Evolutionary conservation across 2,888 invertebrate genomes (phyloP).

Genomic region (Helicoverpa assulta): DNA sequence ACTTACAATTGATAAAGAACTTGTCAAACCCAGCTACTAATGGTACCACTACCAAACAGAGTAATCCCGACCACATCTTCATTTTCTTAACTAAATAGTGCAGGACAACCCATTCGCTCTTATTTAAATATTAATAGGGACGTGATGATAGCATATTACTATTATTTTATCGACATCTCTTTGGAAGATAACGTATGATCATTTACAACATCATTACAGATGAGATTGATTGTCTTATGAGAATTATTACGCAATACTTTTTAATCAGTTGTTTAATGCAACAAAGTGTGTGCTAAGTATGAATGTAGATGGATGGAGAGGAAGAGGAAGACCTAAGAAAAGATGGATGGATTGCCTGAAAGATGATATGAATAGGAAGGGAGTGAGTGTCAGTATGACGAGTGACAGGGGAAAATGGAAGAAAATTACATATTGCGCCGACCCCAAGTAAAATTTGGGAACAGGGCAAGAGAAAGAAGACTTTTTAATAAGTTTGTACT

Average conservation of each 20-base stretch:
- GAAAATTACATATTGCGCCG: too few relatives aligned
- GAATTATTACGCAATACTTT: slow-evolving; percentile 24
- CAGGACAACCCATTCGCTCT: neutral
- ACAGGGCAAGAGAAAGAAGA: too few relatives aligned
- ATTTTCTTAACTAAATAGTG: slow-evolving; percentile 20
- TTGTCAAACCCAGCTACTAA: slow-evolving; percentile 60
- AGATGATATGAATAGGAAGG: too few relatives aligned
- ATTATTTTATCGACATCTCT: slow-evolving; percentile 45
- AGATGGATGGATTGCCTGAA: too few relatives aligned
- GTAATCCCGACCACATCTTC: slow-evolving; percentile 72
- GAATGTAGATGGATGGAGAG: too few relatives aligned
- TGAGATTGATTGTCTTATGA: neutral
- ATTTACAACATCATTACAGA: slow-evolving; percentile 22
- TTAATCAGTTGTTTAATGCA: too few relatives aligned
- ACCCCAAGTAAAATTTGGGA: too few relatives aligned
- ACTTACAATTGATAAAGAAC: slow-evolving; percentile 78
- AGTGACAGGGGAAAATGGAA: too few relatives aligned
- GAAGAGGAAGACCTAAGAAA: too few relatives aligned
- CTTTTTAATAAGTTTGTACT: too few relatives aligned
- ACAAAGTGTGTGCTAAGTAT: too few relatives aligned
- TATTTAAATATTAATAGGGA: slow-evolving; percentile 50
- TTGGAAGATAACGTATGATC: slow-evolving; percentile 24
- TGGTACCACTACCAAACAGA: slow-evolving; percentile 57
- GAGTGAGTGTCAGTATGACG: too few relatives aligned
- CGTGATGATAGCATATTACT: slow-evolving; percentile 51